These are phyloP conservation scores for Patella ulyssiponensis DNA, from an alignment of 2,888 invertebrate genomes.

Conservation along the genomic window DNA sequence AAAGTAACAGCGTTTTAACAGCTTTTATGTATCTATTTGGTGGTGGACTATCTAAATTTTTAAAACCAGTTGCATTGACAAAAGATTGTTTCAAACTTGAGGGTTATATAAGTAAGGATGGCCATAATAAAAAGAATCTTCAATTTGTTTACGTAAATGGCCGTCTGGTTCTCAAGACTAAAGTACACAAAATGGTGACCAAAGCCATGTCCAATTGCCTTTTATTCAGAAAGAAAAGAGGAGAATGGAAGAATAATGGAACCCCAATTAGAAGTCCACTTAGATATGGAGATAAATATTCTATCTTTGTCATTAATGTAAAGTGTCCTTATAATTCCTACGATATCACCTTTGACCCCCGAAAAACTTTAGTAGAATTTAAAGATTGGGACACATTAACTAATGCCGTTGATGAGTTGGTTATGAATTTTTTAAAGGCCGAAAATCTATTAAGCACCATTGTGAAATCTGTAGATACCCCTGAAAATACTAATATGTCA, in stretches of 20 bases:
- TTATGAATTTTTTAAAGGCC: slow-evolving; percentile 55
- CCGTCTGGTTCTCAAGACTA: slow-evolving; percentile 75
- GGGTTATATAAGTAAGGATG: slow-evolving; percentile 77
- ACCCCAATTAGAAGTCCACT: slow-evolving; percentile 50
- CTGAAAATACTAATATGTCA: neutral
- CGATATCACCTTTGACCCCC: slow-evolving; percentile 74
- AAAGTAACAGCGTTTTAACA: slow-evolving; percentile 75
- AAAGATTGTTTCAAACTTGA: slow-evolving; percentile 75
- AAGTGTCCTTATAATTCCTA: slow-evolving; percentile 75
- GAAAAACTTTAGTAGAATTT: slow-evolving; percentile 76
- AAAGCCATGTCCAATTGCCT: slow-evolving; percentile 67
- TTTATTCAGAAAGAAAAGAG: slow-evolving; percentile 56
- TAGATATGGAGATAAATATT: slow-evolving; percentile 64
- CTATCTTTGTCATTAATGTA: slow-evolving; percentile 76
- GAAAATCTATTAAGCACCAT: slow-evolving; percentile 41
- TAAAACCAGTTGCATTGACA: slow-evolving; percentile 71
- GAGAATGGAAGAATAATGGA: neutral
- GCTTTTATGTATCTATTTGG: slow-evolving; percentile 75
- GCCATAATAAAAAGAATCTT: slow-evolving; percentile 72
- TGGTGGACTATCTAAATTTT: slow-evolving; percentile 67
- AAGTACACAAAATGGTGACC: slow-evolving; percentile 71
- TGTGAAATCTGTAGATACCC: neutral
- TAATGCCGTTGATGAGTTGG: slow-evolving; percentile 71
- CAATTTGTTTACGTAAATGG: slow-evolving; percentile 82
- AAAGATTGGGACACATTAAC: slow-evolving; percentile 75